These are phyloP conservation scores for Linnaemya vulpina DNA, from an alignment of 2,888 invertebrate species.

Conservation along the genomic window DNA sequence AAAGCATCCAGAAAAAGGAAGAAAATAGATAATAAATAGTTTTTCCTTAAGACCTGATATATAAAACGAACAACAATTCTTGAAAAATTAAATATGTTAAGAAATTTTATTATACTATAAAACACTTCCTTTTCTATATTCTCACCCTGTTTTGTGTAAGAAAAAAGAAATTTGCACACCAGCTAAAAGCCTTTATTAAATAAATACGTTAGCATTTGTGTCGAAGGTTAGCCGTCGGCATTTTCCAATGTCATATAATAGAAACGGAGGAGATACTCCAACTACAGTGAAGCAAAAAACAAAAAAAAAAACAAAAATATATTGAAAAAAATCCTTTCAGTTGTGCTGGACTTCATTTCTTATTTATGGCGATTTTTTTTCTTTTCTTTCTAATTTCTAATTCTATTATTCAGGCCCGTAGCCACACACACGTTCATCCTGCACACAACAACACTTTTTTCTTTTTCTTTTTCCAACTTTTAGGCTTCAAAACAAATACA, in stretches of 20 bases:
- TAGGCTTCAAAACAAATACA: conserved; percentile 14
- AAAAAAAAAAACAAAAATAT: neutral
- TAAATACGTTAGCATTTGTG: neutral
- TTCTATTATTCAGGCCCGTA: neutral
- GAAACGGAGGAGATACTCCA: neutral
- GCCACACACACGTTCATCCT: no score
- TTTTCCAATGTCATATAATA: neutral
- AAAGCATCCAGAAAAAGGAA: conserved; percentile 5
- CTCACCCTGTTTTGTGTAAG: neutral
- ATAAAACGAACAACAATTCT: neutral
- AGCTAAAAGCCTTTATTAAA: neutral
- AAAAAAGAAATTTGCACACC: neutral
- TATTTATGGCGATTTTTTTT: neutral
- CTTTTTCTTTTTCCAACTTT: neutral
- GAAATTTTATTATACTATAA: neutral
- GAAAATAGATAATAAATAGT: neutral
- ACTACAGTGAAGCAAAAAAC: neutral
- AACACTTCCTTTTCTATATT: neutral
- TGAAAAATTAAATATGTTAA: neutral
- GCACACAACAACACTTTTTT: neutral
- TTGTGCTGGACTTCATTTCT: neutral
- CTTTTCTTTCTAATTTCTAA: neutral
- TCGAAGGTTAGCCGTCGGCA: conserved; percentile 21
- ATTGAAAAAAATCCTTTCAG: neutral
- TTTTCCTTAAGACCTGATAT: neutral